A percentile compares a stretch with the other conserved stretches of the same genome.
Evolutionary conservation across 2,113 vertebrate genomes (phyloP).

Genomic region (Pelvicachromis taeniatus): DNA sequence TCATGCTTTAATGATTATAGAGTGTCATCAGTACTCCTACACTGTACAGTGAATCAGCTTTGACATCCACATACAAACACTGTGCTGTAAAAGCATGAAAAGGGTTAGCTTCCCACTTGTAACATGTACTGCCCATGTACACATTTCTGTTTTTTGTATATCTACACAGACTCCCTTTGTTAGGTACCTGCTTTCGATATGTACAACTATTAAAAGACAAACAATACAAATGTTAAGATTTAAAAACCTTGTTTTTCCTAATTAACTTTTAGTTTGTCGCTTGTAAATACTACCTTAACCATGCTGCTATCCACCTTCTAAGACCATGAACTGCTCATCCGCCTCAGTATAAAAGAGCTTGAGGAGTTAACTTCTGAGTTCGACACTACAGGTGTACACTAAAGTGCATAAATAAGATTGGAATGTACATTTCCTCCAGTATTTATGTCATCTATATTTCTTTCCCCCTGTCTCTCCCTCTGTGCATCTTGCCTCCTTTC

Average conservation of each 20-base stretch:
- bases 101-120: not conserved
- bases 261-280: not conserved
- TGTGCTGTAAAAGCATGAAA: not conserved
- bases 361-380: not conserved
- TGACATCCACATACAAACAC: slow-evolving; percentile 10
- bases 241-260: not conserved
- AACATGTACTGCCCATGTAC: not conserved
- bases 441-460: not conserved
- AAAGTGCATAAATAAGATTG: not conserved
- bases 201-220: not conserved
- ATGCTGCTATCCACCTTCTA: not conserved
- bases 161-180: not conserved
- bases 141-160: not conserved
- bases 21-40: slow-evolving; percentile 64
- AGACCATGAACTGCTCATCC: not conserved
- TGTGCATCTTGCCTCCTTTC: not conserved
- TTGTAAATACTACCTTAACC: not conserved
- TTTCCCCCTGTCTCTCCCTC: not conserved
- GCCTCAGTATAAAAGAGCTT: not conserved
- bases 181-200: not conserved
- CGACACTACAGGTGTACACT: not conserved
- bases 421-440: not conserved
- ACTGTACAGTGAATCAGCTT: slow-evolving; percentile 28
- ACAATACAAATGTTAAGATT: not conserved
- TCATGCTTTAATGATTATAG: slow-evolving; percentile 64